A percentile compares a stretch with the other conserved stretches of the same genome.
These are phyloP conservation scores for Microtus pennsylvanicus DNA, from an alignment of 2,113 vertebrate genomes.

Conservation along the genomic window DNA sequence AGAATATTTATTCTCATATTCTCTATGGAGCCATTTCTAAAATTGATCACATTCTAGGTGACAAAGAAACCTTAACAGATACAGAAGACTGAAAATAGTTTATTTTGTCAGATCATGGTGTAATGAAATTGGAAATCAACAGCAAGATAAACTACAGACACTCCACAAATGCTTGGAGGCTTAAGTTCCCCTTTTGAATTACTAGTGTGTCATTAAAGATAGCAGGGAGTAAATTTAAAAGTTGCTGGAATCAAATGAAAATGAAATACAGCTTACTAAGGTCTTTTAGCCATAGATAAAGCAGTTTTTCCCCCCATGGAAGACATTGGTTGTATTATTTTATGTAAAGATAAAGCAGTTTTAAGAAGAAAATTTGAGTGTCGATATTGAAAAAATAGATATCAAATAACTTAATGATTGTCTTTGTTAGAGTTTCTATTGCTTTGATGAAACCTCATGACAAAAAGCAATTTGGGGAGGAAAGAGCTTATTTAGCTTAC, in stretches of 20 bases:
- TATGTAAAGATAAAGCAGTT: background rate
- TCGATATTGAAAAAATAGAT: background rate
- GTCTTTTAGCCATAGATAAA: background rate
- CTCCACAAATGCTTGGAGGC: background rate
- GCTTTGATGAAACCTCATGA: background rate
- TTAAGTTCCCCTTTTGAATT: background rate
- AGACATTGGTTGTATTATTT: too few relatives aligned
- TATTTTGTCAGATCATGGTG: background rate
- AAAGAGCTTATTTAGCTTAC: background rate
- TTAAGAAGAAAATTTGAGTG: background rate
- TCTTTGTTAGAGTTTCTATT: background rate
- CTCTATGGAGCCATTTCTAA: background rate
- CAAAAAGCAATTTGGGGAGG: background rate
- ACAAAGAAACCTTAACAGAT: background rate
- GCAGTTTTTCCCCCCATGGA: too few relatives aligned
- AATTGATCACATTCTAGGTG: background rate
- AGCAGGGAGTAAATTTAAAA: background rate
- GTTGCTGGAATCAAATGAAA: background rate
- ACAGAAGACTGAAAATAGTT: background rate
- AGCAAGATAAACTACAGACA: background rate
- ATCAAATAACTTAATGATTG: background rate
- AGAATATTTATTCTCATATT: background rate
- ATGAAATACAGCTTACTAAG: background rate
- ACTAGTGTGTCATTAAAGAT: background rate
- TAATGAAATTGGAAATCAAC: background rate